Percentiles rank a stretch among this genome's conserved stretches.
These are phyloP conservation scores for Formica aserva DNA, from an alignment of 2,888 invertebrate species.

Conservation along the genomic window DNA sequence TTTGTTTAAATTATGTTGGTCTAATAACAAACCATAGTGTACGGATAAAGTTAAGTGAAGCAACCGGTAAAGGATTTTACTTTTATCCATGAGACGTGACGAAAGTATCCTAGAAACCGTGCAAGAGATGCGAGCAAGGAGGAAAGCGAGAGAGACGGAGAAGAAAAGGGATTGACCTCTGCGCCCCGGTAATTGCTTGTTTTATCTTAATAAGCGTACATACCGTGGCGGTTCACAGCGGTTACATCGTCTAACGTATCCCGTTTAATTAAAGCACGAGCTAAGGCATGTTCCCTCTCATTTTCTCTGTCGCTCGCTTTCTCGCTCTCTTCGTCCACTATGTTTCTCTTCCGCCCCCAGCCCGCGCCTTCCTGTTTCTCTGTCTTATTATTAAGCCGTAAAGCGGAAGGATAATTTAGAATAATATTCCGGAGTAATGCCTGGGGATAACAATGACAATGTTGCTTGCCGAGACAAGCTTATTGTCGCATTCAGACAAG, in stretches of 20 bases:
- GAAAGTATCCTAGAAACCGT: constrained; percentile 55
- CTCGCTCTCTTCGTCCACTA: neutral
- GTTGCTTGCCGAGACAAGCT: constrained; percentile 26
- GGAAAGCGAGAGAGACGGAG: constrained; percentile 15
- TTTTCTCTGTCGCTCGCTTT: neutral
- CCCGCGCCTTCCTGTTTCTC: constrained; percentile 26
- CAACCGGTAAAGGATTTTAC: constrained; percentile 31
- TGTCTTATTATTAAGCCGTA: constrained; percentile 59
- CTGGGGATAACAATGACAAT: constrained; percentile 38
- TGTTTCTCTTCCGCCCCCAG: constrained; percentile 47
- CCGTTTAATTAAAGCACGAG: constrained; percentile 76
- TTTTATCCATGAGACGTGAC: constrained; percentile 58
- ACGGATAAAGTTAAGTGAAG: constrained; percentile 27
- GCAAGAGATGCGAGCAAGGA: constrained; percentile 21
- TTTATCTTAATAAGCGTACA: constrained; percentile 78
- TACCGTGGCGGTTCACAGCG: constrained; percentile 71
- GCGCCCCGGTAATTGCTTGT: constrained; percentile 75
- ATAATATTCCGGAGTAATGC: constrained; percentile 56
- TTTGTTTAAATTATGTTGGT: constrained; percentile 15
- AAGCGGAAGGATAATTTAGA: constrained; percentile 62
- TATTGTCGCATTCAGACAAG: neutral
- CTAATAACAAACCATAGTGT: constrained; percentile 34
- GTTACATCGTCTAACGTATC: constrained; percentile 74
- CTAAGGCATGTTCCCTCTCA: constrained; percentile 56
- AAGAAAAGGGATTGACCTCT: constrained; percentile 68